These are phyloP conservation scores for Agriotes lineatus DNA, from an alignment of 2,888 invertebrate species.

Conservation along the genomic window DNA sequence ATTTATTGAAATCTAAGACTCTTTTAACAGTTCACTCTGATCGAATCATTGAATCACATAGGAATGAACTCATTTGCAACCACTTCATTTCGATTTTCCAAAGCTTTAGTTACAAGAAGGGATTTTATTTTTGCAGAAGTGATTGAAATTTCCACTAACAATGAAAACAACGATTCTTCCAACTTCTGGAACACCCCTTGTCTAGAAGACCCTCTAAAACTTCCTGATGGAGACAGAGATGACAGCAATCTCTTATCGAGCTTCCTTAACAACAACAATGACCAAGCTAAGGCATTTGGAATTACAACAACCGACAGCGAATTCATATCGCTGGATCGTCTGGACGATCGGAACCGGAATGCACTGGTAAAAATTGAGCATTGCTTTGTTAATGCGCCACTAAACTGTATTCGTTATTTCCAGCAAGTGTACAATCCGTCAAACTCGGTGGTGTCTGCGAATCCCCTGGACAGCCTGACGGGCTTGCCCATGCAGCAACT, in stretches of 20 bases:
- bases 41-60: too few species aligned
- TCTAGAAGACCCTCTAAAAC: slow-evolving; percentile 61
- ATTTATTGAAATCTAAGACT: too few species aligned
- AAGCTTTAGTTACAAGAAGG: too few species aligned
- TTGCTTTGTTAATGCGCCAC: background rate
- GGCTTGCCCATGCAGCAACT: slow-evolving; percentile 67
- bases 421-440: slow-evolving; percentile 62
- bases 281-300: slow-evolving; percentile 63
- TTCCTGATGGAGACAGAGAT: slow-evolving; percentile 56
- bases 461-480: slow-evolving; percentile 58
- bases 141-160: slow-evolving; percentile 43
- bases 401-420: slow-evolving; percentile 8
- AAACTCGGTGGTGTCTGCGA: slow-evolving; percentile 45
- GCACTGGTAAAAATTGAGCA: slow-evolving; percentile 57
- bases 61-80: too few species aligned
- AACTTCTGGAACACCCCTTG: slow-evolving; percentile 56
- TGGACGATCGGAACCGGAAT: slow-evolving; percentile 59
- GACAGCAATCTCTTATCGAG: slow-evolving; percentile 59
- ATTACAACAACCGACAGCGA: slow-evolving; percentile 64
- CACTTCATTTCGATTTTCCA: too few species aligned
- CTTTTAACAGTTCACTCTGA: too few species aligned
- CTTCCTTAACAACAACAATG: slow-evolving; percentile 59
- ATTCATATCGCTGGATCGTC: slow-evolving; percentile 62
- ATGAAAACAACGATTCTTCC: slow-evolving; percentile 36
- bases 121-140: slow-evolving; percentile 47